A percentile compares a stretch with the other conserved stretches of the same genome.
Conservation (phyloP, 2,888 invertebrate species). For the Halictus ligatus region DNA sequence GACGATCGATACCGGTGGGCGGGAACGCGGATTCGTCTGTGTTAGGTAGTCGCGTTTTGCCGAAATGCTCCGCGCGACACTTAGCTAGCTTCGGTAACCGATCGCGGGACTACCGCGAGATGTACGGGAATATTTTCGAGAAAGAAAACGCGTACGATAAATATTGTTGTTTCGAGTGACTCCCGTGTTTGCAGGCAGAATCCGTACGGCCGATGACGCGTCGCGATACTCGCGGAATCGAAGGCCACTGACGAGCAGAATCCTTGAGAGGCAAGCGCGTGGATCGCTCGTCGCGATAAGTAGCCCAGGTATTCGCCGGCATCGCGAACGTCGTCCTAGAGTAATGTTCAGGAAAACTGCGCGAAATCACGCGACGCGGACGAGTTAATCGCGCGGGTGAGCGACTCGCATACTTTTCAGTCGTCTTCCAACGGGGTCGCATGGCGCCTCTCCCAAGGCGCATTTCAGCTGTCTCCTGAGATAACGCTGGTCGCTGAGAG, state of each 20-base stretch:
- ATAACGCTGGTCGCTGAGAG: slow-evolving; percentile 89
- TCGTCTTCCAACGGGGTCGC: slow-evolving; percentile 90
- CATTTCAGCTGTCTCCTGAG: slow-evolving; percentile 90
- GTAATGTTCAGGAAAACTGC: background rate
- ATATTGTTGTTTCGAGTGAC: no score
- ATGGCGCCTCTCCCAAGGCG: slow-evolving; percentile 90
- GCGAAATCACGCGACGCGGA: background rate
- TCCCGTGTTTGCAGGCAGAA: no score
- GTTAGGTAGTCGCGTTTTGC: background rate
- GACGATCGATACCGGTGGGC: slow-evolving; percentile 12
- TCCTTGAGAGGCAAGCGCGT: no score
- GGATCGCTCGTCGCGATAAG: no score
- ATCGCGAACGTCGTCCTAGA: background rate
- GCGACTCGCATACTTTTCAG: slow-evolving; percentile 87
- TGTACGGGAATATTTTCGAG: no score
- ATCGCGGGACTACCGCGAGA: background rate
- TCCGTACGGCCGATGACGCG: no score
- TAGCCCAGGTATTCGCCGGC: no score
- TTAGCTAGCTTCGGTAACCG: background rate
- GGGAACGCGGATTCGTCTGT: background rate
- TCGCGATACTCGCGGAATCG: no score
- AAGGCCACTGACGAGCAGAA: no score
- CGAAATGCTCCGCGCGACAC: background rate
- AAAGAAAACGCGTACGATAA: no score
- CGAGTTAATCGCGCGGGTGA: background rate